Base-by-base conservation (phyloP, 2,888 invertebrate genomes). In the Meandrusa payeni region DNA sequence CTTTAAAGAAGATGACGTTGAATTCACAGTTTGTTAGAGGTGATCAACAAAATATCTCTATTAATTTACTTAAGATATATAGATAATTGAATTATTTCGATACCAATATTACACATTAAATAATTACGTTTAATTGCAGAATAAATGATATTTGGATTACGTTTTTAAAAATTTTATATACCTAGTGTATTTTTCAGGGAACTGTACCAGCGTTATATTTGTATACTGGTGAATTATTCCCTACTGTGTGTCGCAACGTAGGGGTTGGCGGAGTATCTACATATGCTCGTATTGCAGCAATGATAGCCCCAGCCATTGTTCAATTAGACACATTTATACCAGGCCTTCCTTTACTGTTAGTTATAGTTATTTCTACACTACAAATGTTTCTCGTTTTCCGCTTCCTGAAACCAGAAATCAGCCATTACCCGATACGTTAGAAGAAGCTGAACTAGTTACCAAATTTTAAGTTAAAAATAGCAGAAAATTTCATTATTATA, bases 201-300 rank as follows among this genome's bases (percentile, higher is more conserved):
- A 79, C 88, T 0, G 70, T 87, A 46, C 82, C 88, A 38, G 77
- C 92, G 0, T 76, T 94, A 41, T 95, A 93, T 67, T 85, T 95
- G 9, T 94, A 91, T 65, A 91, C 93, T 5, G 93, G 94, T 0
- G 95, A 95, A 73, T 69, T 95, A 20, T 95, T 92, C 62, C 95
- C 95, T 5, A 95, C 95, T 0, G 88, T 93, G 7, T 89, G 93
- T 2, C 86, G 95, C 9, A 95, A 95, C 62, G 91, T 91, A 7
- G 94, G 94, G 1, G 89, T 95, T 32, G 94, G 94, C 5, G 88
- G 91, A 1, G 92, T 93, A 32, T 91, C 93, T 0, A 93, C 92
- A 77, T 93, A 92, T 57, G 93, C 94, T 1, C 88, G 95, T 48
- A 76, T 95, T 29, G 95, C 94, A n/a, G 94, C 94, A 0, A 93